A percentile compares a stretch with the other conserved stretches of the same genome.
Conservation (phyloP, 2,797 vertebrate genomes). For the Pseudomugil gertrudae region DNA sequence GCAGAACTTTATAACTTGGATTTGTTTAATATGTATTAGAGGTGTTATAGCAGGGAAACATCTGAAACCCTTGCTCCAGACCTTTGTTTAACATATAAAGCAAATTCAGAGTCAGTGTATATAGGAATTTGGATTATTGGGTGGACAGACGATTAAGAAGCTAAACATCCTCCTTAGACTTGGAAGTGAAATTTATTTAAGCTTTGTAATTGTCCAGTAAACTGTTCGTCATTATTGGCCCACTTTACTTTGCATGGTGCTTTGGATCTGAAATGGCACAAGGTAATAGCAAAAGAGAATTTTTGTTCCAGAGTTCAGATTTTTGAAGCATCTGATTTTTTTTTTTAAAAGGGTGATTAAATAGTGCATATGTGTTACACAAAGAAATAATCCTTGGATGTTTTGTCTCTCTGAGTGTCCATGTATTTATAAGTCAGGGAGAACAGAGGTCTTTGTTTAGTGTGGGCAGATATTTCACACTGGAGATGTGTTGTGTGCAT, state of each 20-base stretch:
- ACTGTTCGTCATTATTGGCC: background rate
- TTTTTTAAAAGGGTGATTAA: background rate
- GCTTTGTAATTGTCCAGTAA: slow-evolving; percentile 5
- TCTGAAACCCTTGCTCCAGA: background rate
- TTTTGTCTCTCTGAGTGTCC: background rate
- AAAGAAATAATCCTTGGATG: background rate
- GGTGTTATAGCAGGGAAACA: too few relatives aligned
- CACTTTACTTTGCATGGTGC: background rate
- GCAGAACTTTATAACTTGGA: background rate
- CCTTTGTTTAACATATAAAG: background rate
- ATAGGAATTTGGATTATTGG: background rate
- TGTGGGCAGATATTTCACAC: slow-evolving; percentile 19
- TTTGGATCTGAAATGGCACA: slow-evolving; percentile 4
- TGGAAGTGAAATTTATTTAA: slow-evolving; percentile 12
- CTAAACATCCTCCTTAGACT: background rate
- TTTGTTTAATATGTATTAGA: too few relatives aligned
- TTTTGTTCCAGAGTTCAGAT: background rate
- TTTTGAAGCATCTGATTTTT: background rate
- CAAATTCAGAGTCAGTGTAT: background rate
- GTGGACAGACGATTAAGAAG: too few relatives aligned
- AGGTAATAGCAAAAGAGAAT: background rate
- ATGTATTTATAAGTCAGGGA: slow-evolving; percentile 6
- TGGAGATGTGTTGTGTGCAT: slow-evolving; percentile 1
- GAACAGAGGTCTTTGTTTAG: slow-evolving; percentile 29
- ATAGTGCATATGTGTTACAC: background rate